Evolutionary conservation across 2,113 vertebrate genomes (phyloP).

Genomic region (Elanoides forficatus): DNA sequence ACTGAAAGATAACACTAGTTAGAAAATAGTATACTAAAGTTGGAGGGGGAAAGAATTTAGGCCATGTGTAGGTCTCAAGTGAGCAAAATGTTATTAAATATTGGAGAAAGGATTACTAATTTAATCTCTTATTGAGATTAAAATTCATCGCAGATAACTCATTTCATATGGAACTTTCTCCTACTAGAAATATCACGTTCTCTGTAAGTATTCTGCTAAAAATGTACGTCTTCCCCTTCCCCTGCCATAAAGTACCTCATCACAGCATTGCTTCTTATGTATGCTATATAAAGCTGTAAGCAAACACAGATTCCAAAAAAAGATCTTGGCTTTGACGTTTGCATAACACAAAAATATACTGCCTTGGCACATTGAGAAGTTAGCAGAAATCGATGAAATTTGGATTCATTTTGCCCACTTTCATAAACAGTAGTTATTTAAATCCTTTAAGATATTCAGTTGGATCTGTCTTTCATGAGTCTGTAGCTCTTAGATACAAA

Average conservation of each 20-base stretch:
- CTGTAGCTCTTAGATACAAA: neutral
- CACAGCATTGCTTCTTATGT: neutral
- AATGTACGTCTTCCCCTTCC: neutral
- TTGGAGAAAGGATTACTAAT: neutral
- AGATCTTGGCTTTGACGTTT: slow-evolving; percentile 21
- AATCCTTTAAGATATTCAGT: slow-evolving; percentile 7
- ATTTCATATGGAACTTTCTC: neutral
- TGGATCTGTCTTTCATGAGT: neutral
- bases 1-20: neutral
- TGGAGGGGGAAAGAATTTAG: neutral
- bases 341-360: slow-evolving; percentile 22
- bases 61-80: rapidly evolving
- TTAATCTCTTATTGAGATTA: neutral
- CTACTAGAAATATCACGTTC: neutral
- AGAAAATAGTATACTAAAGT: neutral
- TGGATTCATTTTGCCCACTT: neutral
- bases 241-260: neutral
- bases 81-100: neutral
- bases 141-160: neutral
- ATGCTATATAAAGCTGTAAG: neutral
- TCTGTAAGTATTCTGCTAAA: neutral
- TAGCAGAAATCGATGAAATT: neutral
- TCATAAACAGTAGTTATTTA: slow-evolving; percentile 18
- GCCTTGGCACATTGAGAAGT: neutral
- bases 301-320: slow-evolving; percentile 24